Evolutionary conservation across 2,113 vertebrate species (phyloP), one percentile per base, ranked within the genome.

Genomic region (Xenopus borealis): DNA sequence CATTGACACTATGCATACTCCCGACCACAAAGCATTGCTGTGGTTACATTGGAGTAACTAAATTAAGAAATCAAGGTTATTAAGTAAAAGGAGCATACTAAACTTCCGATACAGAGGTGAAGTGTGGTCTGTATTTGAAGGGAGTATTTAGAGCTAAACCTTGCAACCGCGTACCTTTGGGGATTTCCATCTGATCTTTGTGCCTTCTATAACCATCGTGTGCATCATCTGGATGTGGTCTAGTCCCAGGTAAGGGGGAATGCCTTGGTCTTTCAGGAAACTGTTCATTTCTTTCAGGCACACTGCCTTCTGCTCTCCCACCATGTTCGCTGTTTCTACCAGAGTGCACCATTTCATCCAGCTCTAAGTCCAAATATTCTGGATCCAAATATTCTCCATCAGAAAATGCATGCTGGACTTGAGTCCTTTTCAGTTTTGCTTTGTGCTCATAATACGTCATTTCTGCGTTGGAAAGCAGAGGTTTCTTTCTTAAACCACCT

Each of bases 371-470:
- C 80, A 91, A 82, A 62, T 63, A 77, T 14, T 67, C 74, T 18
- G 61, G 17, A 5, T 69, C 66, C n/a, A 45, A 6, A 82, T 89
- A 86, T 84, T 91, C 86, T 61, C 85, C 87, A 69, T 88, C 84
- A 81, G 90, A 86, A 85, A 92, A 87, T 0, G 89, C 87, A 87
- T 91, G 92, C 67, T 93, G 93, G 83, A 99, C 94, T 85, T 96
- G 95, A 0, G 96, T 99, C 86, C 94, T 94, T 87, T 89, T 95
- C 23, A 99, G 87, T 73, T 95, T 98, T 72, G 94, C 95, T 87
- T 98, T 98, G 89, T 99, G 97, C 80, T 98, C 92, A 14, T 94
- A 94, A 72, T 99, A 99, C 0, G 93, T 93, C 81, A 95, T 88
- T 83, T 96, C 92, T 0, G 96, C 95, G 27, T 93, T 89, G 0